Evolutionary conservation across 1,140 invertebrate species (phyloP).

Genomic region (Lepidurus couesii): DNA sequence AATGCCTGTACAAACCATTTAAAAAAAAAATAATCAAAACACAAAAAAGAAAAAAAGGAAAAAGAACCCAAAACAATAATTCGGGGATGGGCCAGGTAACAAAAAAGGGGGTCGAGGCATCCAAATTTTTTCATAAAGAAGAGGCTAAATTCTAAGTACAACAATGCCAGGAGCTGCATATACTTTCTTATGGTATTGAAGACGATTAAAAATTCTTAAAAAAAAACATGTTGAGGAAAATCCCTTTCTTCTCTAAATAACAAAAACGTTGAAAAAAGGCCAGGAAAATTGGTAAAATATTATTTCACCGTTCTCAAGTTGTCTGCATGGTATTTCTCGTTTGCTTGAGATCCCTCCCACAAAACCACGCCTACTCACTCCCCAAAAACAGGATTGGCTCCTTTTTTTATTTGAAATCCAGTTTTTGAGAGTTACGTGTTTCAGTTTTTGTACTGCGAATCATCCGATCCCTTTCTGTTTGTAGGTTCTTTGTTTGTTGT

Average conservation of each 20-base stretch:
- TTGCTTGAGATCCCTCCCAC: neutral
- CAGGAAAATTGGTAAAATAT: neutral
- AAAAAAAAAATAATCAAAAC: neutral
- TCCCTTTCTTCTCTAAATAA: neutral
- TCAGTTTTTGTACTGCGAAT: neutral
- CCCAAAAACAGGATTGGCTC: too few relatives aligned
- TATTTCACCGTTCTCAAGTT: neutral
- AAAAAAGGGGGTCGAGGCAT: too few relatives aligned
- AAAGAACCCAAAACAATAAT: neutral
- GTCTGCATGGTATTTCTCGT: neutral
- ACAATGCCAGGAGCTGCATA: slow-evolving; percentile 7
- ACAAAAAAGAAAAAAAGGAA: neutral
- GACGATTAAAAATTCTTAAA: too few relatives aligned
- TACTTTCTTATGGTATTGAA: slow-evolving; percentile 1
- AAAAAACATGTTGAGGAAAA: too few relatives aligned
- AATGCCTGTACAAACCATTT: neutral
- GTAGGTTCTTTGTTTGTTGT: neutral
- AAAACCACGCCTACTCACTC: neutral
- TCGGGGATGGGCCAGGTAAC: neutral
- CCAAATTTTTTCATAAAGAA: too few relatives aligned
- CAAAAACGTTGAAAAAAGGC: slow-evolving; percentile 3
- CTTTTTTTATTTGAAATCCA: neutral
- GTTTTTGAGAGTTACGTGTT: neutral
- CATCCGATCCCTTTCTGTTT: neutral
- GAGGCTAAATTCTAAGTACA: neutral